Evolutionary conservation across 2,888 invertebrate species (phyloP).

Genomic region (Macrophya annulata): DNA sequence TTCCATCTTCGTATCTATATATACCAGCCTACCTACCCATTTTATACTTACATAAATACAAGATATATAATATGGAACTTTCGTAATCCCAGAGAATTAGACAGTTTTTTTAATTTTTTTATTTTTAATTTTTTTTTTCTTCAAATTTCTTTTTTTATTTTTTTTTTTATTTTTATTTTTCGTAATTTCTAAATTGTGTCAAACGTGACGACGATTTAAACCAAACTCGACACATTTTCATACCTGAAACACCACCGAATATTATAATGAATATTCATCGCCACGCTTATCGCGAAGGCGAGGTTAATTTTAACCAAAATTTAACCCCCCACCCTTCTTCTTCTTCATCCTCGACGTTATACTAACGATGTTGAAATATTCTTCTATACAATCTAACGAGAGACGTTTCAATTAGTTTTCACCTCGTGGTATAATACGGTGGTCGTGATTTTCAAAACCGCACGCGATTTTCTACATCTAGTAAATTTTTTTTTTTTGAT

Average conservation of each 20-base stretch:
- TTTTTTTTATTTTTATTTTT: neutral
- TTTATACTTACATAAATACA: conserved; percentile 54
- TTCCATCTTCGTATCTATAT: conserved; percentile 30
- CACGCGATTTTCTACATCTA: neutral
- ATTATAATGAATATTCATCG: conserved; percentile 44
- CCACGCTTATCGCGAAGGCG: conserved; percentile 42
- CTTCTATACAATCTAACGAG: conserved; percentile 1
- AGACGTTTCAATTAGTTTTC: conserved; percentile 19
- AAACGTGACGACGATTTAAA: conserved; percentile 26
- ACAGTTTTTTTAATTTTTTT: conserved; percentile 62
- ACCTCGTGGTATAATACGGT: neutral
- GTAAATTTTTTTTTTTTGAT: neutral
- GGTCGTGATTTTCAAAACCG: neutral
- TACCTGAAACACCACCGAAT: neutral
- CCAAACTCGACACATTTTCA: conserved; percentile 35
- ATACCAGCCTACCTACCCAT: neutral
- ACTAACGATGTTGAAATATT: conserved; percentile 31
- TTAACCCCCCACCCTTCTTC: neutral
- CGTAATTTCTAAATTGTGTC: neutral
- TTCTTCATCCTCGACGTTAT: neutral
- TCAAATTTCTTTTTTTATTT: neutral
- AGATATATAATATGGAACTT: conserved; percentile 63
- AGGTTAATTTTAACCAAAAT: conserved; percentile 41
- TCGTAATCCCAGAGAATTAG: conserved; percentile 71
- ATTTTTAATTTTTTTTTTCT: neutral